These are phyloP conservation scores for Chloromyia formosa DNA, from an alignment of 2,888 invertebrate species.

Conservation along the genomic window DNA sequence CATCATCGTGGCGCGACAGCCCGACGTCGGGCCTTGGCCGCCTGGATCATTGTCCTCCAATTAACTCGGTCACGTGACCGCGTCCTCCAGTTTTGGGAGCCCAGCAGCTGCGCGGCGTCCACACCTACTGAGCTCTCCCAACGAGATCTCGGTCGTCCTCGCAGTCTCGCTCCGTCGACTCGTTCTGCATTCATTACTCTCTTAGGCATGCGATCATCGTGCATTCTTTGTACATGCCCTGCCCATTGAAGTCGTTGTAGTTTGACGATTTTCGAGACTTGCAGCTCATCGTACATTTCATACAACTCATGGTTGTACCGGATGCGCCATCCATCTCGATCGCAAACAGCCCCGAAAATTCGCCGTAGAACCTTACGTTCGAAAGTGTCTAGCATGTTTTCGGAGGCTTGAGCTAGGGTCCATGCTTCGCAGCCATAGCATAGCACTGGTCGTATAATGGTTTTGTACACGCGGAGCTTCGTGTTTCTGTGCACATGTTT, in stretches of 20 bases:
- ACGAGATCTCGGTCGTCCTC: not conserved
- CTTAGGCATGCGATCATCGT: not conserved
- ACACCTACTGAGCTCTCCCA: not conserved
- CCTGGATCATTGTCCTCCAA: not conserved
- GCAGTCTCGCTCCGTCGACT: not conserved
- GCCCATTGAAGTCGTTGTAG: too few relatives aligned
- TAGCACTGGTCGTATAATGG: not conserved
- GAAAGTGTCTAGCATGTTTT: not conserved
- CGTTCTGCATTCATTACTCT: not conserved
- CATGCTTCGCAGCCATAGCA: not conserved
- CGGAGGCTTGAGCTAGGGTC: not conserved
- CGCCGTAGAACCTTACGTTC: not conserved
- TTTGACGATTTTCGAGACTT: not conserved
- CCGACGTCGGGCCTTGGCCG: slow-evolving; percentile 4
- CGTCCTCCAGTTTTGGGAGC: not conserved
- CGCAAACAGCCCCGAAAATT: not conserved
- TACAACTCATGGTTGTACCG: not conserved
- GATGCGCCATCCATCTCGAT: not conserved
- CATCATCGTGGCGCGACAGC: not conserved
- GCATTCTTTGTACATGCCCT: too few relatives aligned
- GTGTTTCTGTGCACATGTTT: not conserved
- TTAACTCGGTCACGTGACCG: not conserved
- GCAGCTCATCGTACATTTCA: not conserved
- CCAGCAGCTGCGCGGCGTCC: not conserved
- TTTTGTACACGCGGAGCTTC: too few relatives aligned